Conservation (phyloP, 2,888 invertebrate species). For the Anoplius nigerrimus region DNA sequence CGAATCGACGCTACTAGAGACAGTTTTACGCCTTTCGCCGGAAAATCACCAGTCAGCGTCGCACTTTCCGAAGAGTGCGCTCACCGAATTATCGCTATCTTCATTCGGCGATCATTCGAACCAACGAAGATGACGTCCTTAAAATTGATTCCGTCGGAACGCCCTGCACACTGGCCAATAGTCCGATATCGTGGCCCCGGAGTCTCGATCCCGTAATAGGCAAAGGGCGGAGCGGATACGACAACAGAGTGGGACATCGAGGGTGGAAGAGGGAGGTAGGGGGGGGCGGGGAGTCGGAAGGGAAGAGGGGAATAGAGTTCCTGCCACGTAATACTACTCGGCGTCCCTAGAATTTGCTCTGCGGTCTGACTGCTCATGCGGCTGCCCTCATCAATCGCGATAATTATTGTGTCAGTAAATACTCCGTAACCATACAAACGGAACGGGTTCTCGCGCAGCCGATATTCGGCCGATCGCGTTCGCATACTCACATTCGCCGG, state of each 20-base stretch:
- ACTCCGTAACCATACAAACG: slow-evolving; percentile 58
- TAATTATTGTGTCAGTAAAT: slow-evolving; percentile 73
- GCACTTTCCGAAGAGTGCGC: no score
- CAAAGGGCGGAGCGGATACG: no score
- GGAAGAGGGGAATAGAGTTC: slow-evolving; percentile 32
- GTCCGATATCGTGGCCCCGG: no score
- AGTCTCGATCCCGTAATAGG: no score
- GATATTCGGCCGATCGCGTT: slow-evolving; percentile 18
- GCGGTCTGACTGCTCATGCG: slow-evolving; percentile 69
- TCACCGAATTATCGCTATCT: no score
- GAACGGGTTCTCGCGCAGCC: slow-evolving; percentile 31
- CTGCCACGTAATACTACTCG: slow-evolving; percentile 58
- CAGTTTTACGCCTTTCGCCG: no score
- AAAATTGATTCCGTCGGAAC: no score
- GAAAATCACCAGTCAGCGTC: no score
- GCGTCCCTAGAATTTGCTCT: slow-evolving; percentile 68
- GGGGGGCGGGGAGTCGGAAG: slow-evolving; percentile 11
- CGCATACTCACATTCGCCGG: slow-evolving; percentile 38
- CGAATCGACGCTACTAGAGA: background rate
- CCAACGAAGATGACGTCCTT: no score
- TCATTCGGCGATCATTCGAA: no score
- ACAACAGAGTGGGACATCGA: background rate
- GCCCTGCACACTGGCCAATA: no score
- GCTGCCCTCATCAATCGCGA: slow-evolving; percentile 68
- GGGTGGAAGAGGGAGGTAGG: slow-evolving; percentile 26